phyloP scores from a whole-genome alignment of 2,113 vertebrate genomes.

The Halichoerus grypus region DNA sequence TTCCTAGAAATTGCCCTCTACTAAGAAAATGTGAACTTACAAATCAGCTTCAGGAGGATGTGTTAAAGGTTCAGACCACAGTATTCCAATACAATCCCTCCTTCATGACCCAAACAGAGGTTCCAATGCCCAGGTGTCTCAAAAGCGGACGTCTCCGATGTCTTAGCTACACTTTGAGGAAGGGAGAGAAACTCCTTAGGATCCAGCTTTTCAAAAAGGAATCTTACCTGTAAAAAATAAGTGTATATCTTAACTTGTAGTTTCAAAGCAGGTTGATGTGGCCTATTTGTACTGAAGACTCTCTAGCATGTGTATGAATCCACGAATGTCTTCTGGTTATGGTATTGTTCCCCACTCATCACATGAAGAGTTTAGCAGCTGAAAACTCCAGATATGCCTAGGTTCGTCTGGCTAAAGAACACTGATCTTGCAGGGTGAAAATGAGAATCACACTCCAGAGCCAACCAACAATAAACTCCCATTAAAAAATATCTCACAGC shows the following conservation, averaged over 20 bases:
- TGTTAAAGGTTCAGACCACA: background rate
- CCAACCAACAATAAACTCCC: conserved; percentile 75
- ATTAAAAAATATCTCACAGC: conserved; percentile 74
- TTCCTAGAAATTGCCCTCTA: conserved; percentile 37
- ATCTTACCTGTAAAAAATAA: background rate
- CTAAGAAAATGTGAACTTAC: background rate
- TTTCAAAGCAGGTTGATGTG: background rate
- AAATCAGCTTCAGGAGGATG: background rate
- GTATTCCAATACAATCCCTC: background rate
- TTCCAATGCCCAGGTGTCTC: background rate
- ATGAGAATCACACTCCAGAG: background rate
- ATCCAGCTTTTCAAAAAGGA: background rate
- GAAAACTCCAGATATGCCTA: conserved; percentile 30
- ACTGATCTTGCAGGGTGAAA: conserved; percentile 47
- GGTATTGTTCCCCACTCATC: background rate
- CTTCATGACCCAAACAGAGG: background rate
- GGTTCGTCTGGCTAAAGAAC: background rate
- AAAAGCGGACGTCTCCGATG: background rate
- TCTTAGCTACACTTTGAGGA: conserved; percentile 2
- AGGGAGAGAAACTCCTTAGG: background rate
- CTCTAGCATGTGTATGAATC: background rate
- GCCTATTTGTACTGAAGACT: background rate
- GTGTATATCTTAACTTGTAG: background rate
- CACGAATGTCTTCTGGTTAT: background rate
- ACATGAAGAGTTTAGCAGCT: conserved; percentile 34